phyloP scores from a whole-genome alignment of 2,888 invertebrate genomes.

The Acanthosepion esculentum region DNA sequence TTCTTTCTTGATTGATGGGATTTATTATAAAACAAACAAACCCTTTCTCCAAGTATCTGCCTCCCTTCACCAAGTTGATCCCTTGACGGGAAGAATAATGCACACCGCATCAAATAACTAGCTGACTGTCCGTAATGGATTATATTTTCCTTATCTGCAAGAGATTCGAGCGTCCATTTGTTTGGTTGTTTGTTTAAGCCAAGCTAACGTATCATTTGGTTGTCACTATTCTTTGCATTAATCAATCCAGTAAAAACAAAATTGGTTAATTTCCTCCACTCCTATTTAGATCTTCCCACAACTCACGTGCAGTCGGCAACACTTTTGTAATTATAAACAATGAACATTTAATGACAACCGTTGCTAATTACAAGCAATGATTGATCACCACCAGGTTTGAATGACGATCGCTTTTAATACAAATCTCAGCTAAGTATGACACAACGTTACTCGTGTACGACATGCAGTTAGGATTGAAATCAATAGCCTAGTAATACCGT shows the following conservation, averaged over 20 bases:
- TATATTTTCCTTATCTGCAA: neutral
- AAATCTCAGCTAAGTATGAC: too few species aligned
- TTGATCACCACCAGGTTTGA: neutral
- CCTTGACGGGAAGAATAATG: neutral
- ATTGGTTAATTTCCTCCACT: neutral
- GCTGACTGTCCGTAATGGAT: neutral
- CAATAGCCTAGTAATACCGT: too few species aligned
- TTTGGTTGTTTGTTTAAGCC: neutral
- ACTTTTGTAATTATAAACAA: neutral
- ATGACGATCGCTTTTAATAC: too few species aligned
- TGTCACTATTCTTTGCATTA: neutral
- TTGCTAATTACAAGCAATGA: neutral
- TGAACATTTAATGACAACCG: neutral
- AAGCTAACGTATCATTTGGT: neutral
- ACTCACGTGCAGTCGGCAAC: neutral
- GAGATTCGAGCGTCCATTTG: neutral
- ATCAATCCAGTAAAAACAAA: neutral
- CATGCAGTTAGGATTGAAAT: too few species aligned
- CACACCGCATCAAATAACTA: neutral
- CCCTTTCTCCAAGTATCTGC: neutral
- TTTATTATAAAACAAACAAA: neutral
- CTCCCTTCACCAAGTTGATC: neutral
- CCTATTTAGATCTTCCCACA: neutral
- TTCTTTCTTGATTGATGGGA: neutral
- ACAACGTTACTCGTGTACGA: too few species aligned